Evolutionary conservation across 2,888 invertebrate genomes (phyloP), one percentile per base, ranked within the genome.

Genomic region (Polydesmus complanatus): DNA sequence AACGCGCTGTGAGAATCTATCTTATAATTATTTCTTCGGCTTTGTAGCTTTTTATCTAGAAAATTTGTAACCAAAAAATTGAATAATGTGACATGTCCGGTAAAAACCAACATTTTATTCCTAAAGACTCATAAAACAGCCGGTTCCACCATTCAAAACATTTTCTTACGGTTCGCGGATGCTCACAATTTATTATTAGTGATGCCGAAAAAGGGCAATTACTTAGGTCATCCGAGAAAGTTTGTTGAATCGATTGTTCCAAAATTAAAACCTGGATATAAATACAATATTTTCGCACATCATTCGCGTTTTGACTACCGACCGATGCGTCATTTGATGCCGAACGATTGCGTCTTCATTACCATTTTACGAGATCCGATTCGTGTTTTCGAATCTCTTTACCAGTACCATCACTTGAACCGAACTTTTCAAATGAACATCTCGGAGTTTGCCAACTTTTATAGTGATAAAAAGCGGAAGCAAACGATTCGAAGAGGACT

Each of bases 311-410:
- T 27, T 18, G 27, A 62, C 27, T 27, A 59, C 27, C 5, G 14
- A 11, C 37, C 23, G 11, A 52, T 64, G 8, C 47, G 37, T n/a
- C 25, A 22, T 11, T 26, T 65, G 2, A 64, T 65, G 62, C 60
- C 60, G 1, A 48, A 54, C 11, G 61, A 58, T 47, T 54, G 58
- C 19, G 52, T 56, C 1, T 61, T 60, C n/a, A 58, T 65, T 1
- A 61, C 65, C n/a, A 65, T 65, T 23, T n/a, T 65, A 26, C 53
- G 65, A 52, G 61, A 64, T 8, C 65, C 65, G 1, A 58, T 56
- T 23, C 26, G 27, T 3, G 51, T 64, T 37, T 63, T 64, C 47
- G 57, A 64, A 54, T 65, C 65, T 19, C 18, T 64, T 2, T 64
- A 56, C 48, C 2, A 27, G 8, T 64, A 60, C 27, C 60, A 63